These are phyloP conservation scores for Patella caerulea DNA, from an alignment of 2,888 invertebrate species.

Conservation along the genomic window DNA sequence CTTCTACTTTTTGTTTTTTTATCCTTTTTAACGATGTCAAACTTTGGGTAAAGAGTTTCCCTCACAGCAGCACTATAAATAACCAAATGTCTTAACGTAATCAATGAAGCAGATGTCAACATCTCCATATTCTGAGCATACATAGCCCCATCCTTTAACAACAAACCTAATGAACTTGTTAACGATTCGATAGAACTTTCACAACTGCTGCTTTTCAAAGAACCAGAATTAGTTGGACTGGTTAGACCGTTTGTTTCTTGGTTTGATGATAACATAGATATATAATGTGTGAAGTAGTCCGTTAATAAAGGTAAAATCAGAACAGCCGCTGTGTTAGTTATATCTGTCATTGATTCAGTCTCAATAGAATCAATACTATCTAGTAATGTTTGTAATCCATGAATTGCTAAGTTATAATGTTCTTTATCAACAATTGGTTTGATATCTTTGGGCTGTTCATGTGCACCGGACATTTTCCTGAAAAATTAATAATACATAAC, in stretches of 20 bases:
- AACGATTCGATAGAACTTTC: constrained; percentile 55
- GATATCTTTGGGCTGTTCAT: constrained; percentile 12
- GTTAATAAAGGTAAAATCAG: constrained; percentile 52
- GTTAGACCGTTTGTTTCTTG: constrained; percentile 23
- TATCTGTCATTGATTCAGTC: neutral
- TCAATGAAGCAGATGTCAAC: constrained; percentile 44
- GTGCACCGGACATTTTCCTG: neutral
- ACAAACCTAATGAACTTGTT: constrained; percentile 46
- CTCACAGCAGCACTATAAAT: constrained; percentile 41
- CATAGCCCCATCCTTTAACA: constrained; percentile 48
- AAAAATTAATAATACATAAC: too few species aligned
- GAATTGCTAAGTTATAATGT: constrained; percentile 43
- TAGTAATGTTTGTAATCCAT: constrained; percentile 40
- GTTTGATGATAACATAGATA: constrained; percentile 44
- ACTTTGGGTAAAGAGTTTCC: constrained; percentile 27
- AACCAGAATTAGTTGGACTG: constrained; percentile 28
- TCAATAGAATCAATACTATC: neutral
- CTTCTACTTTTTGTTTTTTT: constrained; percentile 21
- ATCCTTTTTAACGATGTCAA: constrained; percentile 16
- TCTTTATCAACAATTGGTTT: constrained; percentile 35
- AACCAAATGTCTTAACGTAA: constrained; percentile 43
- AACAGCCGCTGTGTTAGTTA: constrained; percentile 38
- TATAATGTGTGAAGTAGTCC: constrained; percentile 56
- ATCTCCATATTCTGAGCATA: constrained; percentile 56
- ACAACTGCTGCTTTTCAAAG: constrained; percentile 36